Evolutionary conservation across 30 jellyfish, hydroid and myxozoan species (phyloP).

Genomic region (Mastigias papua): DNA sequence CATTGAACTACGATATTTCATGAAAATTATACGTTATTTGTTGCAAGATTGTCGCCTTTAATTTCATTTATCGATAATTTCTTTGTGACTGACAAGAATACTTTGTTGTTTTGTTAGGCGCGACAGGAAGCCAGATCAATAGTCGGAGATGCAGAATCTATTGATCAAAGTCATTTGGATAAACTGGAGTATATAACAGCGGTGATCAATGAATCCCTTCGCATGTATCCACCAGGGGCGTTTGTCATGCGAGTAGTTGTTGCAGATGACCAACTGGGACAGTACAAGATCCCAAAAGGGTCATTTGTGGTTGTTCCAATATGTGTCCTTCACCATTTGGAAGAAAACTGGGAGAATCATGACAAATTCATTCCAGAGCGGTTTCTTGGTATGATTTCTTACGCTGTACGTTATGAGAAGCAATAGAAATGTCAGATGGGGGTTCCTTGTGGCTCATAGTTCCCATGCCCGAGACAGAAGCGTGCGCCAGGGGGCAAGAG

Average conservation of each 20-base stretch:
- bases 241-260: conserved; percentile 41
- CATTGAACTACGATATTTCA: no score
- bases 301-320: conserved; percentile 30
- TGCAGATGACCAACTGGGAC: conserved; percentile 68
- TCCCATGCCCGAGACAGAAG: no score
- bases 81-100: no score
- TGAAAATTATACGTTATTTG: no score
- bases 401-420: no score
- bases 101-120: conserved; percentile 20
- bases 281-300: conserved; percentile 68
- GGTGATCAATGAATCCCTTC: conserved; percentile 72
- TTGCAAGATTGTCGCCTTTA: no score
- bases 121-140: conserved; percentile 42
- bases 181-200: conserved; percentile 48
- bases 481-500: no score
- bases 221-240: conserved; percentile 65
- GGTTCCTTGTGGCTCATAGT: no score
- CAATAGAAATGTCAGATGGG: no score
- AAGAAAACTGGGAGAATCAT: conserved; percentile 62
- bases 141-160: conserved; percentile 16
- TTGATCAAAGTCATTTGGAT: conserved; percentile 19
- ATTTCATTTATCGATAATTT: no score
- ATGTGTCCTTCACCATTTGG: conserved; percentile 54
- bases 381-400: conserved; percentile 16
- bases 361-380: conserved; percentile 67